A percentile compares a stretch with the other conserved stretches of the same genome.
phyloP scores from a whole-genome alignment of 2,113 vertebrate species.

The Cynoglossus semilaevis region DNA sequence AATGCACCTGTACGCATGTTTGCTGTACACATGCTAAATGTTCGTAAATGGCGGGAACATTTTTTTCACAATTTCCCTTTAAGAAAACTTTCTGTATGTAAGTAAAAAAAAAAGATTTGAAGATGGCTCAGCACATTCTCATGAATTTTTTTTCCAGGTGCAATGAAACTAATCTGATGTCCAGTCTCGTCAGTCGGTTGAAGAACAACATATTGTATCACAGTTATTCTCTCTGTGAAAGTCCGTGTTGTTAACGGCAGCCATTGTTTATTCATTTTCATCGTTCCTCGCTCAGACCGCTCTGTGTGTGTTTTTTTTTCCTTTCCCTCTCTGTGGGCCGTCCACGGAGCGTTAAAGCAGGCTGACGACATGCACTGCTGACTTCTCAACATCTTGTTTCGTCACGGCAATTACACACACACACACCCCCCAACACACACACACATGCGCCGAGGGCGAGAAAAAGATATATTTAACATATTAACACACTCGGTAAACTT shows the following conservation, averaged over 20 bases:
- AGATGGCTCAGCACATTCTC: no score
- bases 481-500: constrained; percentile 50
- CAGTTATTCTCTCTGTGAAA: constrained; percentile 24
- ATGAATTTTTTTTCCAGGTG: no score
- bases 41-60: no score
- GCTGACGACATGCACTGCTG: constrained; percentile 71
- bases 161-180: no score
- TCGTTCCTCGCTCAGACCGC: constrained; percentile 25
- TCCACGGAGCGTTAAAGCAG: constrained; percentile 73
- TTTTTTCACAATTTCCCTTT: no score
- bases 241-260: constrained; percentile 35
- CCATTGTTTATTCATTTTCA: constrained; percentile 51
- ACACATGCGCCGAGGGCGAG: constrained; percentile 33
- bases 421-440: constrained; percentile 36
- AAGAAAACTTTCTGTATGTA: no score
- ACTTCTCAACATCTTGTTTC: constrained; percentile 79
- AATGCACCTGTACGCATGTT: no score
- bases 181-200: no score
- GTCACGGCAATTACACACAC: constrained; percentile 79
- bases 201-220: constrained; percentile 1
- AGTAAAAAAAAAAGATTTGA: no score
- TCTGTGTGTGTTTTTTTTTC: constrained; percentile 62
- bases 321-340: constrained; percentile 69
- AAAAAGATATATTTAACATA: constrained; percentile 30
- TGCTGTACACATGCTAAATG: no score